A percentile compares a stretch with the other conserved stretches of the same genome.
These are phyloP conservation scores for Strigops habroptila DNA, from an alignment of 2,113 vertebrate genomes.

Conservation along the genomic window DNA sequence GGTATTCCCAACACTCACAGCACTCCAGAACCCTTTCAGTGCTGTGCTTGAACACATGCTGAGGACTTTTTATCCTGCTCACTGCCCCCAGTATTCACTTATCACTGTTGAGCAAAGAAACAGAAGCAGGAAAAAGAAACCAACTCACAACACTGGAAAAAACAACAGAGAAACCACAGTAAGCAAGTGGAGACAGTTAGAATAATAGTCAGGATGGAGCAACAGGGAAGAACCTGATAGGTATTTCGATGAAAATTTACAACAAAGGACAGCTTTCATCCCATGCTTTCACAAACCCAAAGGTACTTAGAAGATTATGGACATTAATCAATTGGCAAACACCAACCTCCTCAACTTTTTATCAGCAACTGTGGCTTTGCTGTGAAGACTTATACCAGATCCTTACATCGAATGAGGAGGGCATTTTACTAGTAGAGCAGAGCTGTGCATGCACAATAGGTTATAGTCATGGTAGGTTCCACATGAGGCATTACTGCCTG, in stretches of 20 bases:
- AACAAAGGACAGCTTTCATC: neutral
- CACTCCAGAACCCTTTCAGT: neutral
- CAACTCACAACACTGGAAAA: fast-evolving
- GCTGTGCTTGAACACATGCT: fast-evolving
- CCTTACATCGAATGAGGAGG: neutral
- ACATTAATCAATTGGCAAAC: neutral
- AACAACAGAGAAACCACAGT: neutral
- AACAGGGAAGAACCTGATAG: neutral
- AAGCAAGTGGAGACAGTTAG: neutral
- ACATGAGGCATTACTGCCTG: neutral
- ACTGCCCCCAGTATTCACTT: neutral
- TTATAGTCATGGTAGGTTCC: fast-evolving
- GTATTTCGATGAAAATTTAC: neutral
- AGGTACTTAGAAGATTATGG: neutral
- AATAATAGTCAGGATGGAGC: neutral
- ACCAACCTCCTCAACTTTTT: fast-evolving
- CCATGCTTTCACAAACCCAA: neutral
- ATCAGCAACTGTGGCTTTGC: neutral
- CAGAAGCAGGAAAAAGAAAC: neutral
- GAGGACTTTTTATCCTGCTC: neutral
- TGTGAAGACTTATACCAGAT: neutral
- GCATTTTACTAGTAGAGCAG: neutral
- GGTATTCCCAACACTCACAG: neutral
- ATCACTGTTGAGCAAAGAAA: neutral
- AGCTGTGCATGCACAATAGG: neutral